Evolutionary conservation across 2,113 vertebrate species (phyloP).

Genomic region (Macaca nemestrina): DNA sequence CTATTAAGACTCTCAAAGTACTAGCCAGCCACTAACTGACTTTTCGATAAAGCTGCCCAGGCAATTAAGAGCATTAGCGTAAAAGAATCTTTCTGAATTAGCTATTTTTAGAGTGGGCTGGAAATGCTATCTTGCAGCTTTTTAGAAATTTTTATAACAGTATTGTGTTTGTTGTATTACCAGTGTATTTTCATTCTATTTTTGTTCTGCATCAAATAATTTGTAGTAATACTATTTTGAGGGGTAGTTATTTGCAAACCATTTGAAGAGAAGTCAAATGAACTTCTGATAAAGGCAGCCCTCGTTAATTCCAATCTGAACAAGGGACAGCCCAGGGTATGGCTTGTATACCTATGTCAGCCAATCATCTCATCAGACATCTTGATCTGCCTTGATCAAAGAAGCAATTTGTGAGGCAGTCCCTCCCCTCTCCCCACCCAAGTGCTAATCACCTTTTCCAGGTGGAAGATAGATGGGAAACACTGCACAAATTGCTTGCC

Average conservation of each 20-base stretch:
- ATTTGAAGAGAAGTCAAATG: conserved; percentile 48
- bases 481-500: conserved; percentile 66
- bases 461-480: conserved; percentile 68
- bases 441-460: conserved; percentile 76
- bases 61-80: conserved; percentile 60
- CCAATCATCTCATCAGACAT: conserved; percentile 27
- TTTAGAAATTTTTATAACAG: conserved; percentile 40
- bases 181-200: conserved; percentile 56
- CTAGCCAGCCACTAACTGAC: conserved; percentile 61
- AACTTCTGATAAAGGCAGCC: conserved; percentile 21
- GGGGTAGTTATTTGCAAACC: conserved; percentile 44
- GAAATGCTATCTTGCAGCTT: neutral
- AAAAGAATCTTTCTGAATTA: conserved; percentile 59
- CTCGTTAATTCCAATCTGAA: conserved; percentile 38
- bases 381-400: conserved; percentile 81
- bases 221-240: conserved; percentile 54
- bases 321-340: rapidly evolving
- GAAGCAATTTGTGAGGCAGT: conserved; percentile 65
- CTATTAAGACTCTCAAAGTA: conserved; percentile 55
- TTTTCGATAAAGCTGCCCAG: conserved; percentile 59
- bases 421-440: conserved; percentile 25
- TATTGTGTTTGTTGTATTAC: conserved; percentile 33
- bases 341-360: neutral
- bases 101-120: conserved; percentile 62
- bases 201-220: conserved; percentile 53